Evolutionary conservation across 2,113 vertebrate genomes (phyloP).

Genomic region (Shinisaurus crocodilurus): DNA sequence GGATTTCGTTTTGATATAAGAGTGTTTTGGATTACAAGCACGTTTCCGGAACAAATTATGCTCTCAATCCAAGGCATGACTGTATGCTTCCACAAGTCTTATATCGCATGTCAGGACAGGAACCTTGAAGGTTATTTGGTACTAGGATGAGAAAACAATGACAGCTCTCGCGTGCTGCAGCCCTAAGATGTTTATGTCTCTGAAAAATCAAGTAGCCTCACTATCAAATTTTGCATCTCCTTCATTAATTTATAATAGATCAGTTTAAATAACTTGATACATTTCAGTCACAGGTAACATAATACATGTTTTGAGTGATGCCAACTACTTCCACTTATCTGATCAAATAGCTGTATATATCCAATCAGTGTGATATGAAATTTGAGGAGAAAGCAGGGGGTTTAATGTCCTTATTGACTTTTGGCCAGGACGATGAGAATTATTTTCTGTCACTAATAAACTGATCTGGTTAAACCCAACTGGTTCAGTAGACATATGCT

Average conservation of each 20-base stretch:
- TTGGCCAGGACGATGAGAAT: not conserved
- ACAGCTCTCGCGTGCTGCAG: not conserved
- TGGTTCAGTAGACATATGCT: not conserved
- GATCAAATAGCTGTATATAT: not conserved
- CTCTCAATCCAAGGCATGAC: too few relatives aligned
- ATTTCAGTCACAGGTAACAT: not conserved
- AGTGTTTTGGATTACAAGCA: too few relatives aligned
- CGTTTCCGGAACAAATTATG: too few relatives aligned
- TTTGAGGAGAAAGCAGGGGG: not conserved
- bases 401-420: slow-evolving; percentile 3
- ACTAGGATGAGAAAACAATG: not conserved
- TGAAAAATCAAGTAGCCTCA: not conserved
- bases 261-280: not conserved
- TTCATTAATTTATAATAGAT: not conserved
- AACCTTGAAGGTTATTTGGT: not conserved
- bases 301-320: slow-evolving; percentile 8
- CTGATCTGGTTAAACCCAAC: not conserved
- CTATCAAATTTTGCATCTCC: not conserved
- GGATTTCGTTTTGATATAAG: too few relatives aligned
- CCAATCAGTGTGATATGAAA: slow-evolving; percentile 3
- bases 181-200: not conserved
- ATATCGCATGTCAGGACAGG: not conserved
- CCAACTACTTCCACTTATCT: not conserved
- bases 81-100: not conserved
- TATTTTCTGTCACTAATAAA: slow-evolving; percentile 4